Evolutionary conservation across 2,888 invertebrate genomes (phyloP).

Genomic region (Ligdia adustata): DNA sequence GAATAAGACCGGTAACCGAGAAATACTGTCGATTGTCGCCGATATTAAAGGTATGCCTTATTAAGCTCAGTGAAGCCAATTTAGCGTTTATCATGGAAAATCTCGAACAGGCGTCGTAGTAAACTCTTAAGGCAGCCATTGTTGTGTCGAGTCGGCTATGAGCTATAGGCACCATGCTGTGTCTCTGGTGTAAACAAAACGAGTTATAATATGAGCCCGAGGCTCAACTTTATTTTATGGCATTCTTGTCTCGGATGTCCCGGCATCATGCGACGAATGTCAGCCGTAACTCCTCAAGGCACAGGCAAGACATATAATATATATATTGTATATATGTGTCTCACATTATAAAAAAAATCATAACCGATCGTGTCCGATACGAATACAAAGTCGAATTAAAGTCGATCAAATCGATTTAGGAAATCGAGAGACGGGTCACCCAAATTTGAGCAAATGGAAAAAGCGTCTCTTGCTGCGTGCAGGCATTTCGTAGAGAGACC

Average conservation of each 20-base stretch:
- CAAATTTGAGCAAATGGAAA: slow-evolving; percentile 41
- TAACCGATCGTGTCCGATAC: slow-evolving; percentile 15
- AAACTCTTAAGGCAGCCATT: slow-evolving; percentile 61
- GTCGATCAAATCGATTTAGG: slow-evolving; percentile 22
- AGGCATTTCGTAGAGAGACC: slow-evolving; percentile 63
- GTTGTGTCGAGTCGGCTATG: slow-evolving; percentile 69
- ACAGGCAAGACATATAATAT: no score
- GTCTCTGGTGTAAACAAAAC: slow-evolving; percentile 63
- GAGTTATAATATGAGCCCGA: slow-evolving; percentile 61
- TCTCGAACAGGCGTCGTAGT: slow-evolving; percentile 60
- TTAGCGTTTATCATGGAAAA: slow-evolving; percentile 71
- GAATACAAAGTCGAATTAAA: slow-evolving; percentile 12
- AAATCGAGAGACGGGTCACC: slow-evolving; percentile 25
- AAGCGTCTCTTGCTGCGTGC: slow-evolving; percentile 57
- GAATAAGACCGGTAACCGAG: slow-evolving; percentile 39
- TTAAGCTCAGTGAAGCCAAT: slow-evolving; percentile 65
- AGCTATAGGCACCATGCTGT: slow-evolving; percentile 52
- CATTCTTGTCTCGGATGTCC: slow-evolving; percentile 61
- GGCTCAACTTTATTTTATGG: slow-evolving; percentile 64
- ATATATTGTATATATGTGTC: no score
- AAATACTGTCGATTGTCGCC: slow-evolving; percentile 50
- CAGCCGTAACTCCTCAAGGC: slow-evolving; percentile 42
- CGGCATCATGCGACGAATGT: slow-evolving; percentile 47
- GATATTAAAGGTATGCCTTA: slow-evolving; percentile 53
- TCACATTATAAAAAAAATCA: slow-evolving; percentile 18